Base-by-base conservation (phyloP, 2,797 vertebrate species). In the Ctenopoma multispine region DNA sequence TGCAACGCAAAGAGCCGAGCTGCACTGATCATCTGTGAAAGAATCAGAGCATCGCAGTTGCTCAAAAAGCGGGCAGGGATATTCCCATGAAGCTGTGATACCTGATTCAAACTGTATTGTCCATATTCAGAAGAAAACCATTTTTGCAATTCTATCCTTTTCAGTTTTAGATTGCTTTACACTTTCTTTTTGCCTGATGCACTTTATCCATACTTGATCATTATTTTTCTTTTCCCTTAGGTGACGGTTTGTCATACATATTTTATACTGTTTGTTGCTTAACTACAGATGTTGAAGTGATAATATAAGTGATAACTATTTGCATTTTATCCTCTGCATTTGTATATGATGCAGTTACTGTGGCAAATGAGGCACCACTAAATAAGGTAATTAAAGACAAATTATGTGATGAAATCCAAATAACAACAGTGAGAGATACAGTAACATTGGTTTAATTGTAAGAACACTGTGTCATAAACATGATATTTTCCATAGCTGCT, bases 361-460 rank as follows among this genome's bases (percentile, higher is more conserved):
- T 38, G 6, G 2, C 15, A 47, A 60, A 14, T 64, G 12, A 51
- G 4, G 3, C 18, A 17, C 9, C 2, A 2, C 3, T 38, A 41
- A 24, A 23, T 0, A 18, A 38, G 8, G 41, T 13, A 49, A 23
- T 3, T n/a, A n/a, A n/a, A 49, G 10, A 62, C 13, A 38, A 72
- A 60, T 27, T 7, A 48, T 24, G 0, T 11, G 78, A 56, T 29
- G 11, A 41, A 65, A 59, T 43, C 27, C 1, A 81, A 53, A 54
- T 18, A 44, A 78, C 41, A 72, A 46, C 5, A 55, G 9, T 66
- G 18, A 49, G 56, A 70, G 53, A 80, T 84, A 38, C 36, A 38
- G 12, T 38, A 73, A 80, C 66, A 90, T 90, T 82, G 82, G 81
- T 92, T 94, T 93, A 88, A 83, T 92, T 83, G 44, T 61, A 76